Evolutionary conservation across 64 coral and sea anemone genomes (phyloP), one percentile per base, ranked within the genome.

Genomic region (Actinia tenebrosa): DNA sequence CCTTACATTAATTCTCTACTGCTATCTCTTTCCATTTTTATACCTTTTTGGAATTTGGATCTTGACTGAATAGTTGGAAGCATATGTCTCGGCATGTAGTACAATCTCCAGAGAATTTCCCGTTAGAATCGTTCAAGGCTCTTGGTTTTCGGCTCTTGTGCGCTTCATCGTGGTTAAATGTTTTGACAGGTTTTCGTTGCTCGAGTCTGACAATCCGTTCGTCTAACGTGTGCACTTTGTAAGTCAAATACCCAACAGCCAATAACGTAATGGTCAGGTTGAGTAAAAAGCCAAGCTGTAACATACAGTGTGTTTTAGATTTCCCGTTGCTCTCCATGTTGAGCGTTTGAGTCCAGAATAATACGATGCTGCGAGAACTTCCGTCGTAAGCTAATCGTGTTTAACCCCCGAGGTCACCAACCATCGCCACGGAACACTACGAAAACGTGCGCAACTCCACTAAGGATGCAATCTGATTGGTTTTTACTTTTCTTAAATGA

Each of bases 1-100:
- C 5, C 10, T n/a, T 37, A 37, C 30, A 37, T 37, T 66, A 20
- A 23, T 14, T 75, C 42, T 75, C 69, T 75, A 75, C 26, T 14
- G 2, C 13, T 26, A 75, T 27, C 22, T 22, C 42, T 42, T 11
- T 14, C 10, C 11, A 1, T 43, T 42, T 75, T 75, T 44, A 16
- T 86, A 91, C 89, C 89, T 91, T 80, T 62, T 83, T 72, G n/a
- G 83, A 62, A 4, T 30, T 10, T 0, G 89, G 27, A 30, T 83
- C 89, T 13, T 63, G 54, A 9, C 82, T 75, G 77, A 91, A 91
- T 50, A 91, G 53, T 53, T 86, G 14, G 3, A 64, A 59, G 60
- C 89, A 91, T 52, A 84, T 45, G 60, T 64, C 59, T 17, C 84
- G 66, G 56, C 89, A 91, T 60, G 56, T 91, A 2, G 53, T 56